Conservation (phyloP, 2,113 vertebrate genomes). For the Centropus bengalensis region DNA sequence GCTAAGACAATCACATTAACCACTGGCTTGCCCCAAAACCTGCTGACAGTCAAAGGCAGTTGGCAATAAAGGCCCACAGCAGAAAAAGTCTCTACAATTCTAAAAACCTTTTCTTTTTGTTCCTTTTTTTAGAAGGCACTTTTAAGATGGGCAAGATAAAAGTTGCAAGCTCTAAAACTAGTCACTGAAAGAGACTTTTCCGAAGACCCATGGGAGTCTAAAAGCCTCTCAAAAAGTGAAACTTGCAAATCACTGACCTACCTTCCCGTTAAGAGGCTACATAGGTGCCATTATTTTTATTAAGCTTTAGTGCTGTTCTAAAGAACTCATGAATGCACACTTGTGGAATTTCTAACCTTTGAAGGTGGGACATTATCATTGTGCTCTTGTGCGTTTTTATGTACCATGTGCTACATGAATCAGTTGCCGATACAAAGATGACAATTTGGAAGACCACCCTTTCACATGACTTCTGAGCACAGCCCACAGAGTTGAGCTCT, state of each 20-base stretch:
- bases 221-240: neutral
- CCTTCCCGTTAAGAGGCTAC: neutral
- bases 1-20: neutral
- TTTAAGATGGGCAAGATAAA: neutral
- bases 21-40: neutral
- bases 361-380: neutral
- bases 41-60: neutral
- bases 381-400: neutral
- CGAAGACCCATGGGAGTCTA: neutral
- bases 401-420: neutral
- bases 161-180: neutral
- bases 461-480: neutral
- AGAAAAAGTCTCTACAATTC: neutral
- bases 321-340: neutral
- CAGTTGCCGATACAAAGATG: neutral
- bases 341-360: neutral
- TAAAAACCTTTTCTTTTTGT: neutral
- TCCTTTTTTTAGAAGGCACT: neutral
- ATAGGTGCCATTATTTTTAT: neutral
- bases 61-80: neutral
- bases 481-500: neutral
- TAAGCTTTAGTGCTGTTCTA: neutral
- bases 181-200: neutral
- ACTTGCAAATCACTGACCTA: neutral
- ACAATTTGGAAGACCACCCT: neutral